Base-by-base conservation (phyloP, 2,797 vertebrate genomes). In the Anniella stebbinsi region DNA sequence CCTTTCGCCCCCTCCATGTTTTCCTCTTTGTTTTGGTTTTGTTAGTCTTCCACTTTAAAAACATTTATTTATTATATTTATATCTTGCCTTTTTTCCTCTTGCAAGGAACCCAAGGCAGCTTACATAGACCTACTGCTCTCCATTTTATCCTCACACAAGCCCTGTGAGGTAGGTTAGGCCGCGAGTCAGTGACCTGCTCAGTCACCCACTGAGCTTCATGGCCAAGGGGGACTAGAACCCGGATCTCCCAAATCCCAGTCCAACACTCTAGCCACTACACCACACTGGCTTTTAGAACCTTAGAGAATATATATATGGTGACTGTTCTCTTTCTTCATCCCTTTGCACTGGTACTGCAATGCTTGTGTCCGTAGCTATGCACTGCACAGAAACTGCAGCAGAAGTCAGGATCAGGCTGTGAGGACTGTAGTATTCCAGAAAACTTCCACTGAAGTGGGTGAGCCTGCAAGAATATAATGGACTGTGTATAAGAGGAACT, bases 391-490 rank as follows among this genome's bases (percentile, higher is more conserved):
- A 51, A 48, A 75, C n/a, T 73, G 51, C n/a, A 75, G 81, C n/a
- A 60, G 36, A 72, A 36, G 10, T 38, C 23, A 57, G 28, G 28
- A n/a, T 30, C 36, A 88, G 51, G 23, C 36, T 51, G 69, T 72
- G 36, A 88, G 36, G 15, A 15, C 21, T 70, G 51, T 2, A 81
- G 30, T 54, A 41, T 51, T 57, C 17, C 15, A 36, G 38, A 51
- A n/a, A 33, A 78, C 70, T 88, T 57, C 33, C 1, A 2, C 45
- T 78, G 28, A 87, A 72, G 9, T 80, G 77, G 57, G n/a, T 41
- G 63, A 45, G 89, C 92, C 94, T 95, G 94, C 90, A 93, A 93
- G 91, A 93, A 95, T 96, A 93, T 94, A 95, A 91, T 92, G 92
- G 92, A 92, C 89, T 94, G 91, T 92, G 90, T 91, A 93, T 38